A percentile compares a stretch with the other conserved stretches of the same genome.
Evolutionary conservation across 2,888 invertebrate species (phyloP).

Genomic region (Salticus scenicus): DNA sequence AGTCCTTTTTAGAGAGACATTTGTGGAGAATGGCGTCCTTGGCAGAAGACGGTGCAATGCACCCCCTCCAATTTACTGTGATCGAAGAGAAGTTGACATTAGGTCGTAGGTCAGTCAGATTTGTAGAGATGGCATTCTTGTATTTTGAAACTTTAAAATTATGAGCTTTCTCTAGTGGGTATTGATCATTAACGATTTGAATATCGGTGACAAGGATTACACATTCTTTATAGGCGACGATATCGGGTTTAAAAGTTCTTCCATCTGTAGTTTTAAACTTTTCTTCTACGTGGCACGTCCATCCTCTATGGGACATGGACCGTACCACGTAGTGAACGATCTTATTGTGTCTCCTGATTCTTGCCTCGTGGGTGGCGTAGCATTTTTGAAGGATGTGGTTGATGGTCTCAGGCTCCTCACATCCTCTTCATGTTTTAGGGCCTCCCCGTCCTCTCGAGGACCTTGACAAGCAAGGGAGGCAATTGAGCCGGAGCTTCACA

Average conservation of each 20-base stretch:
- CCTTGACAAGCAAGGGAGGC: neutral
- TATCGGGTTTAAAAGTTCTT: neutral
- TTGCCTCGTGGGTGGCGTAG: neutral
- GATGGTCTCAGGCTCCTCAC: neutral
- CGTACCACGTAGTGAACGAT: neutral
- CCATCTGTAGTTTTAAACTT: neutral
- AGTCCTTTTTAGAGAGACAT: no score
- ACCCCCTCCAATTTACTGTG: no score
- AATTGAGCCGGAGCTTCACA: neutral
- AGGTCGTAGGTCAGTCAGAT: neutral
- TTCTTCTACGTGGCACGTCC: no score
- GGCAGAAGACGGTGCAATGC: no score
- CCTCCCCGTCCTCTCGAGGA: neutral
- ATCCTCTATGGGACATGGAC: neutral
- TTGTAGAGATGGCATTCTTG: neutral
- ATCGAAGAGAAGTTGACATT: neutral
- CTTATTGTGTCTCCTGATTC: conserved; percentile 7
- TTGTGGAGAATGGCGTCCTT: no score
- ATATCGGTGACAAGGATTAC: neutral
- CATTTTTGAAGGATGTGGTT: conserved; percentile 13
- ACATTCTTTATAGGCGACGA: neutral
- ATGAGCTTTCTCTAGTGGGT: neutral
- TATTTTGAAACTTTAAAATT: neutral
- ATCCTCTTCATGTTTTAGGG: neutral
- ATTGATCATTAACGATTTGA: conserved; percentile 19